Percentiles rank a stretch among this genome's conserved stretches.
Evolutionary conservation across 2,888 invertebrate species (phyloP).

Genomic region (Monopis laevigella): DNA sequence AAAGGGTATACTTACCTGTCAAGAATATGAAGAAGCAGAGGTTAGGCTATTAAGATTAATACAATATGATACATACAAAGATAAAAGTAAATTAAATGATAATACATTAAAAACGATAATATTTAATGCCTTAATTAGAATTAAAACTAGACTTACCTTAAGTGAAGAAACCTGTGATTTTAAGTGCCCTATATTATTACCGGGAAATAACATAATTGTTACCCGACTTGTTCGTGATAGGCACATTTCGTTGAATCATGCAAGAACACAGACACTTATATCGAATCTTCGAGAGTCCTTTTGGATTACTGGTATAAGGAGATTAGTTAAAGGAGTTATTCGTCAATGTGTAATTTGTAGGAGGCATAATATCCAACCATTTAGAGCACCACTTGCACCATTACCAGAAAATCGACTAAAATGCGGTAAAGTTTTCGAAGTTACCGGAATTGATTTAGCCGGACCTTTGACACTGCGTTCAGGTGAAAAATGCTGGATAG

Average conservation of each 20-base stretch:
- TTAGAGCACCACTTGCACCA: not conserved
- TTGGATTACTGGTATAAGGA: constrained; percentile 12
- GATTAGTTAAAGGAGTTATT: not conserved
- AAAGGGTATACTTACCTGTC: not conserved
- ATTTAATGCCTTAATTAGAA: not conserved
- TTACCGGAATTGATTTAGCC: not conserved
- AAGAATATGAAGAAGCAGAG: constrained; percentile 1
- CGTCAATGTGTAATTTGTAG: not conserved
- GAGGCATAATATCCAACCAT: not conserved
- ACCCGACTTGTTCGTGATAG: constrained; percentile 6
- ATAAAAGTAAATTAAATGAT: not conserved
- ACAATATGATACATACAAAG: not conserved
- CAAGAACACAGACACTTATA: constrained; percentile 11
- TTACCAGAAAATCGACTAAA: not conserved
- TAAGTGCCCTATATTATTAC: constrained; percentile 3
- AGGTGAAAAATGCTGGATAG: not conserved
- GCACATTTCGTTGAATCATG: constrained; percentile 9
- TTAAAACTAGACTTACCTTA: not conserved
- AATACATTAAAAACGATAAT: not conserved
- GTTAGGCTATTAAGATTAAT: not conserved
- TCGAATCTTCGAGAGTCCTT: constrained; percentile 5
- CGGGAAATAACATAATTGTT: constrained; percentile 8
- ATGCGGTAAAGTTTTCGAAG: not conserved
- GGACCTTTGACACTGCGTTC: not conserved
- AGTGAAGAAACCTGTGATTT: constrained; percentile 2